Evolutionary conservation across 2,113 vertebrate species (phyloP).

Genomic region (Plecotus auritus): DNA sequence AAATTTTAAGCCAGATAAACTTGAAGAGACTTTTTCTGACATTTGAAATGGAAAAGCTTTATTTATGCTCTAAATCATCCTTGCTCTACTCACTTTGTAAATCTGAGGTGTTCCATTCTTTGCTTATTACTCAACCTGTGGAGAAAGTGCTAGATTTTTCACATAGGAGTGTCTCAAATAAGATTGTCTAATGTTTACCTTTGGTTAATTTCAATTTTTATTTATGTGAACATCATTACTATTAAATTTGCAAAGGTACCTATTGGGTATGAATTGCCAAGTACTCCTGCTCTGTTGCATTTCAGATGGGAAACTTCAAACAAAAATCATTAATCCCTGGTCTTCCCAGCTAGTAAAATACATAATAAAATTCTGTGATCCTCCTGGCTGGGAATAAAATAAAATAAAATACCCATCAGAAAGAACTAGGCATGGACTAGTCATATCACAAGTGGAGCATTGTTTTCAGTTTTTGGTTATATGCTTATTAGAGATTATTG

Average conservation of each 20-base stretch:
- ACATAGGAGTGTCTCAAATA: background rate
- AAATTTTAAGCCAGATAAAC: background rate
- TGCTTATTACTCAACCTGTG: slow-evolving; percentile 3
- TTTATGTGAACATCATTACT: background rate
- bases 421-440: background rate
- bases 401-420: background rate
- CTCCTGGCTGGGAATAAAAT: background rate
- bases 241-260: background rate
- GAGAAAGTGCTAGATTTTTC: background rate
- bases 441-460: background rate
- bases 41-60: background rate
- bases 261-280: background rate
- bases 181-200: background rate
- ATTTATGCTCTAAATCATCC: background rate
- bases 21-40: slow-evolving; percentile 5
- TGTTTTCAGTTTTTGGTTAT: background rate
- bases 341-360: background rate
- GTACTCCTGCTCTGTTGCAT: background rate
- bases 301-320: background rate
- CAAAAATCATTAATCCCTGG: background rate
- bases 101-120: background rate
- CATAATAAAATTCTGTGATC: background rate
- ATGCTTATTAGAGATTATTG: background rate
- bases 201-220: background rate
- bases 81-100: background rate